Conservation (phyloP, 2,797 vertebrate species). For the Cynodonichthys magdalenae region DNA sequence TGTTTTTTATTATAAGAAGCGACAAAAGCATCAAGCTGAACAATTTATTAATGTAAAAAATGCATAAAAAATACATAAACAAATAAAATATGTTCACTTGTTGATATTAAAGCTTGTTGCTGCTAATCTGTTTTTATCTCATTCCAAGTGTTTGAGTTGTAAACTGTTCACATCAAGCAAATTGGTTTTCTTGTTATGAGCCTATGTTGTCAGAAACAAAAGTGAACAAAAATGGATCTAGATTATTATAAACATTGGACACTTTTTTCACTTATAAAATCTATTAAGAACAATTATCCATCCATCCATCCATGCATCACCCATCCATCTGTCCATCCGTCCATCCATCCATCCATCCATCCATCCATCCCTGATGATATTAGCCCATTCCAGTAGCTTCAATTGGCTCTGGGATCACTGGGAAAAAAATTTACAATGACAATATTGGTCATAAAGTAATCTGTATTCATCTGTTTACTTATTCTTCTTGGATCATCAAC, state of each 20-base stretch:
- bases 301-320: too few species aligned
- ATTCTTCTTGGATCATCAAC: too few species aligned
- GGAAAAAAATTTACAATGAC: too few species aligned
- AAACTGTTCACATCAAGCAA: background rate
- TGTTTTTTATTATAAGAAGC: slow-evolving; percentile 1
- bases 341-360: too few species aligned
- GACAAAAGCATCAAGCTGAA: slow-evolving; percentile 18
- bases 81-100: slow-evolving; percentile 6
- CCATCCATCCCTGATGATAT: too few species aligned
- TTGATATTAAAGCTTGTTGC: slow-evolving; percentile 3
- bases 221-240: background rate
- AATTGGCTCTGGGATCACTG: too few species aligned
- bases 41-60: slow-evolving; percentile 18
- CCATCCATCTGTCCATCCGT: too few species aligned
- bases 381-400: too few species aligned
- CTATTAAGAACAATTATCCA: too few species aligned
- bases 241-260: background rate
- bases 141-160: background rate
- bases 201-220: background rate
- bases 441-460: too few species aligned
- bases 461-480: too few species aligned
- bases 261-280: too few species aligned
- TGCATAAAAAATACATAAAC: slow-evolving; percentile 15
- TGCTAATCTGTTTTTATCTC: slow-evolving; percentile 14
- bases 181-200: background rate